Percentiles rank a stretch among this genome's conserved stretches.
Evolutionary conservation across 2,888 invertebrate species (phyloP).

Genomic region (Hedya salicella): DNA sequence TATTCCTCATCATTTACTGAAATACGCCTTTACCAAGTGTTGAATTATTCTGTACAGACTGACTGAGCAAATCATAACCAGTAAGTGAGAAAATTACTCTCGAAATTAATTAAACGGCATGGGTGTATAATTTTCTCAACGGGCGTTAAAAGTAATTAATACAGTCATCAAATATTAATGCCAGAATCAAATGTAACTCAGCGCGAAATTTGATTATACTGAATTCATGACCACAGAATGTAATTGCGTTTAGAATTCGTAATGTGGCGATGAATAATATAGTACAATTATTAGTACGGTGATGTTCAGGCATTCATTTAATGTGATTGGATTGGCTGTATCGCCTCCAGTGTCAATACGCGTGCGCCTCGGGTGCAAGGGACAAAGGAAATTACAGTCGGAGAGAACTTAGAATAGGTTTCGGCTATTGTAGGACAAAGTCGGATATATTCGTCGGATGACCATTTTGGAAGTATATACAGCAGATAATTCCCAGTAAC

Average conservation of each 20-base stretch:
- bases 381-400: constrained; percentile 6
- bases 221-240: constrained; percentile 26
- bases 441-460: no score
- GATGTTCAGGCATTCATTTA: constrained; percentile 19
- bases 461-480: no score
- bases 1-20: no score
- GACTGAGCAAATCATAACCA: neutral
- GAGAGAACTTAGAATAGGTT: no score
- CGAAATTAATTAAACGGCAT: constrained; percentile 21
- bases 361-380: neutral
- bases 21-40: no score
- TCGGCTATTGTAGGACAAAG: no score
- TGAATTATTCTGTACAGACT: no score
- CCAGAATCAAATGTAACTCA: constrained; percentile 28
- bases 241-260: constrained; percentile 37
- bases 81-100: neutral
- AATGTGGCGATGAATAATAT: constrained; percentile 31
- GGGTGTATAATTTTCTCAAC: constrained; percentile 22
- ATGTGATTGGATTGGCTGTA: constrained; percentile 11
- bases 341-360: constrained; percentile 11
- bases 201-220: constrained; percentile 31
- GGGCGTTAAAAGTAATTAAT: constrained; percentile 21
- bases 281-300: constrained; percentile 13
- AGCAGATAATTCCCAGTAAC: no score
- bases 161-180: constrained; percentile 34